Evolutionary conservation across 2,113 vertebrate genomes (phyloP).

Genomic region (Vimba vimba): DNA sequence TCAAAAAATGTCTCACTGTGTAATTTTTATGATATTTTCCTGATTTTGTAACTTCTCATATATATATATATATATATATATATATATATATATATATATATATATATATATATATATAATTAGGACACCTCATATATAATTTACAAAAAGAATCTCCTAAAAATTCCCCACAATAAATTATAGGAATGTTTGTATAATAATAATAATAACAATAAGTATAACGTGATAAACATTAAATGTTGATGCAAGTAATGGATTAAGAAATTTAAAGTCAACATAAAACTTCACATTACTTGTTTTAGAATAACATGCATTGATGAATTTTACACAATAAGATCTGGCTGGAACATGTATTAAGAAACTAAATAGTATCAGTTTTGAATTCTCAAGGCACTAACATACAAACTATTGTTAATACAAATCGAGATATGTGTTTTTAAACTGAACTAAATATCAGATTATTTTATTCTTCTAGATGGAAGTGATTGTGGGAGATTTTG

Average conservation of each 20-base stretch:
- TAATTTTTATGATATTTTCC: too few species aligned
- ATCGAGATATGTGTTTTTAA: neutral
- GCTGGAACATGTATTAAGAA: neutral
- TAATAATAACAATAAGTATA: neutral
- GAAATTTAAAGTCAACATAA: neutral
- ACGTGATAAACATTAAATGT: neutral
- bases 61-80: too few species aligned
- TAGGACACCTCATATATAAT: too few species aligned
- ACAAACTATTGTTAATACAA: neutral
- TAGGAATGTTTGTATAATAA: neutral
- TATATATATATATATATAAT: too few species aligned
- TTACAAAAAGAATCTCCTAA: too few species aligned
- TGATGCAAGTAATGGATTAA: neutral
- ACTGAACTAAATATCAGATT: slow-evolving; percentile 1
- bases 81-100: too few species aligned
- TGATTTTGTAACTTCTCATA: too few species aligned
- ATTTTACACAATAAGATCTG: neutral
- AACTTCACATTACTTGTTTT: neutral
- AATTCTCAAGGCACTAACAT: neutral
- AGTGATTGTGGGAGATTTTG: slow-evolving; percentile 96
- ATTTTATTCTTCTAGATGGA: slow-evolving; percentile 85
- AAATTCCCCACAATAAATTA: neutral
- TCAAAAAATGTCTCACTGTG: too few species aligned
- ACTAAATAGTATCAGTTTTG: too few species aligned
- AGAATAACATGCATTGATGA: neutral